Conservation (phyloP, 2,888 invertebrate species). For the Dromius quadrimaculatus region DNA sequence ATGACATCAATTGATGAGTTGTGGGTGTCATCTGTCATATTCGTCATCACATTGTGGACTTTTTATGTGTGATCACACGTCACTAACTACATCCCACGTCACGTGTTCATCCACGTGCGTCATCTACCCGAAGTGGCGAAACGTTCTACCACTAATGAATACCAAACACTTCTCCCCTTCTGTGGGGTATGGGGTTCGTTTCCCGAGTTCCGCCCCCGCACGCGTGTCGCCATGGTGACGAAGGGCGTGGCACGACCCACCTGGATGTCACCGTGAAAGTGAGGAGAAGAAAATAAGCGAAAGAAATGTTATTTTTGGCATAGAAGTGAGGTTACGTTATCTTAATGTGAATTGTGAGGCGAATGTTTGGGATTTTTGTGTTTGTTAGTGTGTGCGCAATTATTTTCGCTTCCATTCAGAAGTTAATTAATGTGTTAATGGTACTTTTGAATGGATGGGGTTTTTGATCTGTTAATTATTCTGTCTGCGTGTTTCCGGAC, state of each 20-base stretch:
- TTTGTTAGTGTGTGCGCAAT: conserved; percentile 24
- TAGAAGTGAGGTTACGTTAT: background rate
- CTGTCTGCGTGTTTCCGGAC: conserved; percentile 22
- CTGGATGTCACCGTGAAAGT: conserved; percentile 61
- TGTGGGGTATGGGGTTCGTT: conserved; percentile 59
- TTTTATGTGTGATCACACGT: background rate
- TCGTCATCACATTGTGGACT: background rate
- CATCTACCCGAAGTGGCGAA: conserved; percentile 58
- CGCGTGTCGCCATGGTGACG: conserved; percentile 63
- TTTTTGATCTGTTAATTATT: background rate
- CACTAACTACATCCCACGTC: background rate
- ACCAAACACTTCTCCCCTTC: conserved; percentile 2
- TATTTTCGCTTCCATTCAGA: conserved; percentile 34
- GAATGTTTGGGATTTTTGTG: conserved; percentile 21
- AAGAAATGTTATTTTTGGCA: conserved; percentile 21
- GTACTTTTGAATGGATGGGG: conserved; percentile 19
- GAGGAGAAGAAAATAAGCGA: too few relatives aligned
- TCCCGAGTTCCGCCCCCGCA: conserved; percentile 59
- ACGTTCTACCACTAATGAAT: conserved; percentile 32
- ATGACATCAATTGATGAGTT: background rate
- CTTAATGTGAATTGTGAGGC: conserved; percentile 3
- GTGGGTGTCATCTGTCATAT: background rate
- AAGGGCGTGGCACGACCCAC: conserved; percentile 61
- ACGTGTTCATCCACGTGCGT: conserved; percentile 8
- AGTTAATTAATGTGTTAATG: conserved; percentile 21